phyloP scores from a whole-genome alignment of 2,888 invertebrate species.

The Zootermopsis nevadensis region DNA sequence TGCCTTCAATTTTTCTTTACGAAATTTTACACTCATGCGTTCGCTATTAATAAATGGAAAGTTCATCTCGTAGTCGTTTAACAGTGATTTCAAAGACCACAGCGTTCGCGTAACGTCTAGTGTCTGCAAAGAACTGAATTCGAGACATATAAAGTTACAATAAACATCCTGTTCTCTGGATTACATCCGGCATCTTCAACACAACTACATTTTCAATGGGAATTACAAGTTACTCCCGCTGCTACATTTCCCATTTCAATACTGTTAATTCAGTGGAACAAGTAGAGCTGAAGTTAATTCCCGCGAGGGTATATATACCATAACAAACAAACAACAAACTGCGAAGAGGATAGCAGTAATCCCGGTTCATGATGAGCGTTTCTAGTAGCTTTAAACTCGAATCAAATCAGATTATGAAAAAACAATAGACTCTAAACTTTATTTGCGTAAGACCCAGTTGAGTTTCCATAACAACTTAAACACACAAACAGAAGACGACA shows the following conservation, averaged over 20 bases:
- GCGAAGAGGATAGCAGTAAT: too few relatives aligned
- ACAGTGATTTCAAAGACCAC: too few relatives aligned
- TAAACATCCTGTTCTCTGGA: too few relatives aligned
- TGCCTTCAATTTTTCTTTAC: too few relatives aligned
- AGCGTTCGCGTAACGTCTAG: too few relatives aligned
- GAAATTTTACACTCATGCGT: too few relatives aligned
- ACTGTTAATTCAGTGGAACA: neutral
- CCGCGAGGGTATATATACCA: neutral
- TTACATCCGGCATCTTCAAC: too few relatives aligned
- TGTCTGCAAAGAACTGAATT: neutral
- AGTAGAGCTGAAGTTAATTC: neutral
- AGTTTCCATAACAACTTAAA: conserved; percentile 11
- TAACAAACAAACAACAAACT: too few relatives aligned
- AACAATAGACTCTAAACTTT: conserved; percentile 22
- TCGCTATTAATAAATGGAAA: too few relatives aligned
- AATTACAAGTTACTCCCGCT: neutral
- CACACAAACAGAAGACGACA: conserved; percentile 19
- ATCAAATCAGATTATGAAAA: conserved; percentile 34
- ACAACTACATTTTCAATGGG: neutral
- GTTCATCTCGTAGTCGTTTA: too few relatives aligned
- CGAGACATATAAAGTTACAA: too few relatives aligned
- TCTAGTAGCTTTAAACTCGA: neutral
- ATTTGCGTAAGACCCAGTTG: neutral
- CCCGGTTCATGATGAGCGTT: too few relatives aligned
- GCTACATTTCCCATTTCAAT: conserved; percentile 4